Evolutionary conservation across 2,797 vertebrate species (phyloP), one percentile per base, ranked within the genome.

Genomic region (Buphagus erythrorhynchus): DNA sequence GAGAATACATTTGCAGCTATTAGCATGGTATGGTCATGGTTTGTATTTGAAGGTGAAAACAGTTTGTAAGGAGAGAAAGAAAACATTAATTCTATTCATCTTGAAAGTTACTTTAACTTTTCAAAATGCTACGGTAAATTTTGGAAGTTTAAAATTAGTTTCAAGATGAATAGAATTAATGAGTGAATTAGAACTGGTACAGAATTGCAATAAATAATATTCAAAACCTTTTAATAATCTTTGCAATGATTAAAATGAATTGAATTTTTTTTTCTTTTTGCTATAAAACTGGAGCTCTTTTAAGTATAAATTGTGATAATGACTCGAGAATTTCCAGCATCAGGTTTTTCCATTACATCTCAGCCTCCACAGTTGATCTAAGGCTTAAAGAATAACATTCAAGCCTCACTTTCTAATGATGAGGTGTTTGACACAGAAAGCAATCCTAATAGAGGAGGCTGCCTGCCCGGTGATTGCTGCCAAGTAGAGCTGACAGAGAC

Each of bases 341-440:
- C 89, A 95, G 96, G 96, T 91, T 96, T 97, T 97, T 94, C 96
- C 94, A 97, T 97, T 97, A 96, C 96, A 90, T 95, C 93, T 96
- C 91, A 81, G 89, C 87, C 88, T 72, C 93, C 69, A 49, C 69
- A 88, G 93, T 86, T 95, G 96, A 95, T 96, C 93, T 96, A 97
- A 96, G 87, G 87, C 95, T 97, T 95, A 88, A 94, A 95, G 91
- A 97, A 94, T 88, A 96, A 95, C 95, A 85, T 94, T 91, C 90
- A 86, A 95, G 88, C 89, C 82, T 84, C 87, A 46, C 76, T 95
- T 95, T 88, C 89, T 95, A 86, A 91, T 91, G 94, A 94, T 86
- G 93, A 95, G 89, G 86, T 95, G 91, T 96, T 91, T 94, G 94
- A 97, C 95, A 94, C 90, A 86, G 72, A 94, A 96, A 95, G 69